Conservation (phyloP, 2,113 vertebrate species). For the Gymnorhina tibicen region DNA sequence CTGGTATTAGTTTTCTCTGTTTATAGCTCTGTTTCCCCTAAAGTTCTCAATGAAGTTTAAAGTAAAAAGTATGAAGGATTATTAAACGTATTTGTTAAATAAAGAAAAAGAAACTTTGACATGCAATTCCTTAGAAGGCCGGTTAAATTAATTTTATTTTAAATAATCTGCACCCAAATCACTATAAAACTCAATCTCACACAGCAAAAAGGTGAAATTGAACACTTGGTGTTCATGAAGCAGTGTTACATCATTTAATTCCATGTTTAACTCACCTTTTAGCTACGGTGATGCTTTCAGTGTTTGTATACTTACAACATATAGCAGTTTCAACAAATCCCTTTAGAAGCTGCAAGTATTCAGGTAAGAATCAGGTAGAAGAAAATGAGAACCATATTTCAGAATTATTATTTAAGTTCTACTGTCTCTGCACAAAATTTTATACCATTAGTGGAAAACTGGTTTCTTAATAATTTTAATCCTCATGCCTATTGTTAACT, state of each 20-base stretch:
- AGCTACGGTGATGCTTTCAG: neutral
- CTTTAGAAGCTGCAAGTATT: neutral
- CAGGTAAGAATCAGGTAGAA: neutral
- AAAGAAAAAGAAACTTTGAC: neutral
- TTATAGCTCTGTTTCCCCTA: neutral
- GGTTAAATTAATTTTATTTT: neutral
- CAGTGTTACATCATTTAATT: neutral
- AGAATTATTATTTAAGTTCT: neutral
- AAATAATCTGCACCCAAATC: neutral
- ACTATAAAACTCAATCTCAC: neutral
- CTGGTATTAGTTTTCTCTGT: neutral
- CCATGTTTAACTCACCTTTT: neutral
- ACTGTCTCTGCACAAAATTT: neutral
- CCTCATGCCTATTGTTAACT: neutral
- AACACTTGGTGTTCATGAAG: neutral
- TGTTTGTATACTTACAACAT: neutral
- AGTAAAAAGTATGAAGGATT: neutral
- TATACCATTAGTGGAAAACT: neutral
- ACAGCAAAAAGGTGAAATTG: neutral
- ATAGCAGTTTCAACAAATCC: neutral
- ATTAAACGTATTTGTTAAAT: neutral
- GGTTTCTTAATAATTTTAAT: neutral
- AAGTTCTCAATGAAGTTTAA: neutral
- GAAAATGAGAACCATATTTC: neutral
- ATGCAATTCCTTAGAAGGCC: neutral